phyloP scores from a whole-genome alignment of 2,113 vertebrate species.

The Puma concolor region DNA sequence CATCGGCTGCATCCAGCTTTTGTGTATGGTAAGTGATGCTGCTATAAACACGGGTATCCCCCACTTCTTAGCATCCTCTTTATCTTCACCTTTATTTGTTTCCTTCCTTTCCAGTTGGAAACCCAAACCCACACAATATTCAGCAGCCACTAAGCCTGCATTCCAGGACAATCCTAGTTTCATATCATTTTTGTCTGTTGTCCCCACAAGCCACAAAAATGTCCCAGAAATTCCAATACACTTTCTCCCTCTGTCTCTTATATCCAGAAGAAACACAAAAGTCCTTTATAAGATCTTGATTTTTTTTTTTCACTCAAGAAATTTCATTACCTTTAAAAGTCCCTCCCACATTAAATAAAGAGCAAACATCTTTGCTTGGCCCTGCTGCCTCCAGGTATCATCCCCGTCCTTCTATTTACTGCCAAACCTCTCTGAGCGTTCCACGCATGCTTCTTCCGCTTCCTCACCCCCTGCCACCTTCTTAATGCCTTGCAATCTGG shows the following conservation, averaged over 20 bases:
- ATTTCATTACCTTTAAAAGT: constrained; percentile 33
- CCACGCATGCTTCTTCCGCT: not conserved
- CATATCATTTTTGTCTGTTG: not conserved
- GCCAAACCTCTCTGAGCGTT: constrained; percentile 47
- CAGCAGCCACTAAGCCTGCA: not conserved
- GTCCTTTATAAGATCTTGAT: constrained; percentile 4
- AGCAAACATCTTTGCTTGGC: constrained; percentile 8
- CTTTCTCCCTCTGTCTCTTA: constrained; percentile 32
- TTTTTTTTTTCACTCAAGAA: not conserved
- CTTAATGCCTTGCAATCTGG: constrained; percentile 81
- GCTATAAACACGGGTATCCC: not conserved
- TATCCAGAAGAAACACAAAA: constrained; percentile 29
- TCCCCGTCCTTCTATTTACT: constrained; percentile 59
- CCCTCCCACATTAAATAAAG: not conserved
- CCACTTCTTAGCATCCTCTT: not conserved
- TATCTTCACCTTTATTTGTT: not conserved
- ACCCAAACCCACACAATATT: not conserved
- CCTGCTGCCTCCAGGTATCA: constrained; percentile 52
- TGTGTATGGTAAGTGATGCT: not conserved
- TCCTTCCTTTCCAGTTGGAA: not conserved
- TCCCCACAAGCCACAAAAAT: constrained; percentile 23
- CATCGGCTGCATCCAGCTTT: not conserved
- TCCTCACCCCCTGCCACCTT: constrained; percentile 73
- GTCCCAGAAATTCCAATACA: constrained; percentile 12
- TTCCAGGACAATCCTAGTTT: not conserved